Conservation (phyloP, 64 coral and sea anemone species). For the Porites lutea region DNA sequence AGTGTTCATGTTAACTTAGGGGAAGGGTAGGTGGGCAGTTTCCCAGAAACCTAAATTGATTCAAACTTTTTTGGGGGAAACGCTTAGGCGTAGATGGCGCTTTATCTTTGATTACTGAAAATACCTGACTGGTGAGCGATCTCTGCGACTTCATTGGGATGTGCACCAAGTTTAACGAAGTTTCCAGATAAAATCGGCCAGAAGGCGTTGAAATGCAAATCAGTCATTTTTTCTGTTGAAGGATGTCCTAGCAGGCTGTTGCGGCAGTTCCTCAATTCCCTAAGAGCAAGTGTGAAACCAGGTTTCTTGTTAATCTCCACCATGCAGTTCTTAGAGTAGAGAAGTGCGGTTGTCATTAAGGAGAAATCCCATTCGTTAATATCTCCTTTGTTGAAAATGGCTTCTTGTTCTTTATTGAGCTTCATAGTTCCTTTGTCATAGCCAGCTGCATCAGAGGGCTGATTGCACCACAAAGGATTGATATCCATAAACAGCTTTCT, state of each 20-base stretch:
- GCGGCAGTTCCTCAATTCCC: background rate
- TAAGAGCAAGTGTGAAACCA: background rate
- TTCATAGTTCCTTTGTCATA: constrained; percentile 35
- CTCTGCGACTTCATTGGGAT: background rate
- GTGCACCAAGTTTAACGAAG: constrained; percentile 27
- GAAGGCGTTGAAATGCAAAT: constrained; percentile 26
- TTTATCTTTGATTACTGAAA: no score
- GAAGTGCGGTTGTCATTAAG: constrained; percentile 59
- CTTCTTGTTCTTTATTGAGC: constrained; percentile 30
- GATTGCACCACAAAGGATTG: constrained; percentile 57
- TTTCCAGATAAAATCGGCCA: constrained; percentile 23
- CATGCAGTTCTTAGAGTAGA: constrained; percentile 21
- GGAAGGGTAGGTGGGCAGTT: no score
- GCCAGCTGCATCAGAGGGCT: constrained; percentile 5
- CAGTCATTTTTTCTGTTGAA: constrained; percentile 17
- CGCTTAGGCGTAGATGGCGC: no score
- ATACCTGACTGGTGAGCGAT: background rate
- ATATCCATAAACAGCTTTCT: constrained; percentile 60
- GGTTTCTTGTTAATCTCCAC: constrained; percentile 15
- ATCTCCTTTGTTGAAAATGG: constrained; percentile 57
- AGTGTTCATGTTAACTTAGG: no score
- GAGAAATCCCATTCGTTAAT: constrained; percentile 75
- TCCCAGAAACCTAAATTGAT: no score
- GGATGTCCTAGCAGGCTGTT: constrained; percentile 61
- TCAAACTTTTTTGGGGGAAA: no score